phyloP scores from a whole-genome alignment of 2,797 vertebrate genomes.

The Adrianichthys oophorus region DNA sequence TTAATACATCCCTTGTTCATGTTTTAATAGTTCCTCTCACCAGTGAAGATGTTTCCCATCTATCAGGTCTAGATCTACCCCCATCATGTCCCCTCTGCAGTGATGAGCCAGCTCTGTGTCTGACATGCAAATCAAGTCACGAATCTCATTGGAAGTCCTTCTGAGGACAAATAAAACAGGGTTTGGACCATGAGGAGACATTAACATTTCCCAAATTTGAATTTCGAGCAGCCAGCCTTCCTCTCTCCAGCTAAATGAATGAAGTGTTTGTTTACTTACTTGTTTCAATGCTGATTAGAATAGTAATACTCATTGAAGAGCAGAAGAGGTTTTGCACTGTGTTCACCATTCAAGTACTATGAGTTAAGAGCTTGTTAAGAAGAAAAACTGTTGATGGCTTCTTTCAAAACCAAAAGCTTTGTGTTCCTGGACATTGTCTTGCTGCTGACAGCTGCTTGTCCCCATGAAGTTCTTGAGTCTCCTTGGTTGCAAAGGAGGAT shows the following conservation, averaged over 20 bases:
- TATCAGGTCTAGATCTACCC: constrained; percentile 35
- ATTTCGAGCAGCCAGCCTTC: constrained; percentile 58
- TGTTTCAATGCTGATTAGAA: constrained; percentile 77
- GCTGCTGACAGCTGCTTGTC: constrained; percentile 39
- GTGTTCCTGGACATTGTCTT: constrained; percentile 41
- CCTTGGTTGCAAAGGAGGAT: constrained; percentile 1
- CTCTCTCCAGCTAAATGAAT: constrained; percentile 68
- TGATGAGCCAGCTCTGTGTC: constrained; percentile 58
- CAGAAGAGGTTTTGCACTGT: constrained; percentile 30
- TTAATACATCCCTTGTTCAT: too few relatives aligned
- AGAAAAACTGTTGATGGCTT: constrained; percentile 40
- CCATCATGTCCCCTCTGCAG: constrained; percentile 24
- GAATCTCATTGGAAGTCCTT: constrained; percentile 55
- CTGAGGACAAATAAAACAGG: constrained; percentile 67
- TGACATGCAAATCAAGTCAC: constrained; percentile 70
- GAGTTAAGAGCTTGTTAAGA: constrained; percentile 60
- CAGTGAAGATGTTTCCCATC: constrained; percentile 24
- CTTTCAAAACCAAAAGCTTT: constrained; percentile 41
- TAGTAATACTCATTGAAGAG: constrained; percentile 61
- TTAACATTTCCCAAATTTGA: constrained; percentile 78
- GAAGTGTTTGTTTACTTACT: constrained; percentile 76
- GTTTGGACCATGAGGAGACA: constrained; percentile 67
- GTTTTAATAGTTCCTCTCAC: too few relatives aligned
- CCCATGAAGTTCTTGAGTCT: constrained; percentile 11
- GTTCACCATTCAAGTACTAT: constrained; percentile 31